Base-by-base conservation (phyloP, 2,113 vertebrate species). In the Tympanuchus pallidicinctus region DNA sequence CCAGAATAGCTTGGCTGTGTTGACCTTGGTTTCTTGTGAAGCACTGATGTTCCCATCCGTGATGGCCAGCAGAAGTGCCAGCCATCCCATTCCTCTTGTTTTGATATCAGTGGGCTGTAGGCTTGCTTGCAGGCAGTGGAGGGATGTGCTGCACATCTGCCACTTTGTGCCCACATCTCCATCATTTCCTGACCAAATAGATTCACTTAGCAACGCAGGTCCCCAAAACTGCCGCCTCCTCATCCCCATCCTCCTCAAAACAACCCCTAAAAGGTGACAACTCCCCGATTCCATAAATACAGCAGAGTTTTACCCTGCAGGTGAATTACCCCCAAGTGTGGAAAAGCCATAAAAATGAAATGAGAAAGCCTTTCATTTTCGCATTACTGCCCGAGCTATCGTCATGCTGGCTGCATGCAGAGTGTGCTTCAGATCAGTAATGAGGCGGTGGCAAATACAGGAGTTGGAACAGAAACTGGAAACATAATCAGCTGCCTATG, bases 291-390 rank as follows among this genome's bases (percentile, higher is more conserved):
- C 54, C 72, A 57, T 92, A 89, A 96, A 93, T 57, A 45, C 6
- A 2, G 69, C 92, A 86, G 79, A 92, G 79, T 92, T 96, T 92
- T 71, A 63, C 73, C 92, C 90, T 81, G 61, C 94, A 96, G 93
- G 92, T 93, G 86, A 97, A 83, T 89, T 81, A 93, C 67, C 88
- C 66, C 65, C 0, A 3, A 92, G 84, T 64, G 89, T 97, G 92
- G 95, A 96, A 96, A 96, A 95, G 91, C 90, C 90, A 95, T 97
- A 96, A 96, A 96, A 95, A 77, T 2, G 4, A 93, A 96, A 92
- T 91, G 67, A 85, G 85, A 95, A 94, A 91, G 65, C 64, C 67
- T 86, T 92, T 96, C 91, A 93, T 96, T 97, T 97, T 96, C 54
- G 0, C 86, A 60, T 96, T 96, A 94, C 77, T 95, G 92, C 86